Evolutionary conservation across 2,113 vertebrate genomes (phyloP), one percentile per base, ranked within the genome.

Genomic region (Egretta garzetta): DNA sequence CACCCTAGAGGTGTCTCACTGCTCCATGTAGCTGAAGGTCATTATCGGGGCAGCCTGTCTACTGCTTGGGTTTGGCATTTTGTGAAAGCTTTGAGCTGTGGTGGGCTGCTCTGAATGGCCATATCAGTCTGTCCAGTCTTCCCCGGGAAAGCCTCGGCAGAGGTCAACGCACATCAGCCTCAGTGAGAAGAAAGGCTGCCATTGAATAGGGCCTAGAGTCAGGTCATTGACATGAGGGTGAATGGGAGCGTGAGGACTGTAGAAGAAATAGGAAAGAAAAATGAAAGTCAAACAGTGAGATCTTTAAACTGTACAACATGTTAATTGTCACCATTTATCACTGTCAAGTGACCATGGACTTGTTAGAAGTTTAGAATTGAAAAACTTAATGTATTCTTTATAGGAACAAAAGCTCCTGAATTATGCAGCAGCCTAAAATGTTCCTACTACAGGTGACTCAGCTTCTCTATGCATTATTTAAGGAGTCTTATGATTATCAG

Each of bases 361-460:
- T 50, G 49, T 33, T 73, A 76, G 58, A 93, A 64, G 37, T 39
- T 80, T 28, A 73, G 77, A 82, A 80, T 2, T 59, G n/a, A 83
- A 91, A 96, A 58, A 6, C 50, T 83, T 50, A 70, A 87, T 86
- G 28, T 60, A 82, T 70, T 82, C 70, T 80, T 91, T 58, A 62
- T 10, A 70, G n/a, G 66, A 88, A 91, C 53, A 90, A 96, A 95
- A 90, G 22, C 37, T 80, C 28, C 26, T 96, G 50, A 93, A 94
- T 93, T 94, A 96, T 87, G 43, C 53, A 95, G 10, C 68, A 87
- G 49, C 9, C 39, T 68, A 49, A 96, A 90, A 62, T 62, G 53
- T 87, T 91, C 66, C 58, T 86, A 66, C 58, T 84, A 88, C 84
- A 80, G 70, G 87, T 96, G 95, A 95, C 80, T 96, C 94, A 89